phyloP scores from a whole-genome alignment of 1,140 invertebrate species.

The Euglossa dilemma region DNA sequence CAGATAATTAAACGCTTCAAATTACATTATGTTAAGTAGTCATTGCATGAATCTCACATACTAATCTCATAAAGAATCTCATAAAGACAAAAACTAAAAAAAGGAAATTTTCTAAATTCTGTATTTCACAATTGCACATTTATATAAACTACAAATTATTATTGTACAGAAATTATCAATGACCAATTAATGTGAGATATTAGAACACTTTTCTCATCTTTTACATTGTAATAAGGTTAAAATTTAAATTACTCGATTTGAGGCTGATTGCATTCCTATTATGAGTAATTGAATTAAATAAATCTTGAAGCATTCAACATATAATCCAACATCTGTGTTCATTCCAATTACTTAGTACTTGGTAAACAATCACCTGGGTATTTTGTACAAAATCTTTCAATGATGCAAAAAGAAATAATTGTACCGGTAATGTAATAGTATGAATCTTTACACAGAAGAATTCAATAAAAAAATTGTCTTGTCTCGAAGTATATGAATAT shows the following conservation, averaged over 20 bases:
- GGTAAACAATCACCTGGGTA: slow-evolving; percentile 61
- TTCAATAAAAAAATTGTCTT: slow-evolving; percentile 61
- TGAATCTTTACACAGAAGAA: slow-evolving; percentile 52
- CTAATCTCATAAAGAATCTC: slow-evolving; percentile 72
- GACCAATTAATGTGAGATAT: slow-evolving; percentile 5
- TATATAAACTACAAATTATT: slow-evolving; percentile 45
- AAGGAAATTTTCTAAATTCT: slow-evolving; percentile 27
- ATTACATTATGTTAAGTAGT: slow-evolving; percentile 70
- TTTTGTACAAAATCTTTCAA: slow-evolving; percentile 70
- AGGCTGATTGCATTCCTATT: slow-evolving; percentile 45
- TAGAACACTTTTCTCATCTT: slow-evolving; percentile 1
- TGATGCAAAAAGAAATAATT: slow-evolving; percentile 47
- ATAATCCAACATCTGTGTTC: slow-evolving; percentile 69
- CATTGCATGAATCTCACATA: slow-evolving; percentile 66
- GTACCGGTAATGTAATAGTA: slow-evolving; percentile 53
- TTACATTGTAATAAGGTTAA: neutral
- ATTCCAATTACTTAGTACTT: slow-evolving; percentile 73
- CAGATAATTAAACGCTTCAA: slow-evolving; percentile 67
- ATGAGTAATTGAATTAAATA: slow-evolving; percentile 74
- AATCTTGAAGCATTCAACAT: slow-evolving; percentile 67
- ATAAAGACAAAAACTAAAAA: slow-evolving; percentile 16
- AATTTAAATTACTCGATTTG: slow-evolving; percentile 22
- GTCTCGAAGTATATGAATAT: slow-evolving; percentile 27
- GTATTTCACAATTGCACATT: slow-evolving; percentile 25
- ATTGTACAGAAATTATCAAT: slow-evolving; percentile 34